Base-by-base conservation (phyloP, 2,113 vertebrate species). In the Zapornia atra region DNA sequence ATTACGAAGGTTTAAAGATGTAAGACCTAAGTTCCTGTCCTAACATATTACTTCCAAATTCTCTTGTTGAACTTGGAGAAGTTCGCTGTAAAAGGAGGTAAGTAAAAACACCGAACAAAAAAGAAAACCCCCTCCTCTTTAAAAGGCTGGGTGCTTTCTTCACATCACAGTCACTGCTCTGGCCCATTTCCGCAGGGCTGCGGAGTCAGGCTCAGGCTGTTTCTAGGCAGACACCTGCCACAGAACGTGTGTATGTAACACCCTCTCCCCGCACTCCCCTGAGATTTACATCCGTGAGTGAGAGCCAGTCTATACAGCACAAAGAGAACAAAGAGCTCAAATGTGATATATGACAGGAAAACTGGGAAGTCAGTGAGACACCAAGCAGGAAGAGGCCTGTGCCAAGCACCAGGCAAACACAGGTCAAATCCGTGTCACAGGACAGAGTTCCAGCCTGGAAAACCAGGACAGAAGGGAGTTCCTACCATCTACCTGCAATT, bases 361-460 rank as follows among this genome's bases (percentile, higher is more conserved):
- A 90, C 21, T 80, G 88, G 76, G 92, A 96, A 94, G 64, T 51
- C 68, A 64, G 85, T 0, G 14, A 90, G 88, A 92, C 72, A 86
- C 73, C 65, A 71, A 92, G 78, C 64, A 94, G 88, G 94, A 94
- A 93, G 59, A 70, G 34, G 85, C 38, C 82, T 60, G 57, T 82
- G 60, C 82, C 94, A 94, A 93, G 71, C 16, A 86, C 57, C 0
- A 78, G 64, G 79, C 68, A 71, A 40, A 54, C n/a, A 51, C 4
- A 21, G 8, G 29, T 51, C 64, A 83, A 73, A 90, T 66, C 72
- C 65, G 25, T 88, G 88, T 61, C 90, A 71, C 14, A 56, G 80
- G 94, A 51, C 76, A 51, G 57, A 88, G 34, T 38, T 84, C 60
- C 24, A 48, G 60, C 26, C 76, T 48, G 40, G 60, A 78, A 93